These are phyloP conservation scores for Calonectris borealis DNA, from an alignment of 2,113 vertebrate species.

Conservation along the genomic window DNA sequence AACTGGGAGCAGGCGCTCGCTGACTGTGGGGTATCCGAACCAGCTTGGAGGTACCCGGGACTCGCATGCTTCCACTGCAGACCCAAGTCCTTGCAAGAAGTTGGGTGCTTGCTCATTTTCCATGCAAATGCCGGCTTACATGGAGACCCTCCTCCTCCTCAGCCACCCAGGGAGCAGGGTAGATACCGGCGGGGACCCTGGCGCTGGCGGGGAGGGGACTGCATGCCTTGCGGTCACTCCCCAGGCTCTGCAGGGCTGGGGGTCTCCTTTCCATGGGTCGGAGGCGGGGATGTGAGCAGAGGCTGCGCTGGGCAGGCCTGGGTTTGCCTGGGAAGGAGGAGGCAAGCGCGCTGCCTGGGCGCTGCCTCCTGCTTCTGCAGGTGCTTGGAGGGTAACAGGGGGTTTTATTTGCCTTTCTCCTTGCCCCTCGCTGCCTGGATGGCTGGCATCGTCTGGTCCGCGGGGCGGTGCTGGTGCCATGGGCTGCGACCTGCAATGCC, in stretches of 20 bases:
- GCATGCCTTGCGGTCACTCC: fast-evolving
- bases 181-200: background rate
- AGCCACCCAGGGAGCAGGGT: background rate
- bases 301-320: background rate
- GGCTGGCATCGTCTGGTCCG: fast-evolving
- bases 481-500: background rate
- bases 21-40: background rate
- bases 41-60: background rate
- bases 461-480: background rate
- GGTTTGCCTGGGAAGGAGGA: background rate
- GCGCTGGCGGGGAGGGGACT: fast-evolving
- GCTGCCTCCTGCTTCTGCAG: background rate
- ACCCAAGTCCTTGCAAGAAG: background rate
- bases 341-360: background rate
- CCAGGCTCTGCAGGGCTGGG: background rate
- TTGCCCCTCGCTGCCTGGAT: background rate
- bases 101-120: background rate
- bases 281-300: background rate
- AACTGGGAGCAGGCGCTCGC: background rate
- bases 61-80: background rate
- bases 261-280: fast-evolving
- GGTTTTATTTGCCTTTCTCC: background rate
- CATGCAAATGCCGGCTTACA: fast-evolving
- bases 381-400: background rate
- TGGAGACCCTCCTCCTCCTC: background rate